Percentiles rank a stretch among this genome's conserved stretches.
These are phyloP conservation scores for Euura saliciscinereae DNA, from an alignment of 1,140 invertebrate species.

Conservation along the genomic window DNA sequence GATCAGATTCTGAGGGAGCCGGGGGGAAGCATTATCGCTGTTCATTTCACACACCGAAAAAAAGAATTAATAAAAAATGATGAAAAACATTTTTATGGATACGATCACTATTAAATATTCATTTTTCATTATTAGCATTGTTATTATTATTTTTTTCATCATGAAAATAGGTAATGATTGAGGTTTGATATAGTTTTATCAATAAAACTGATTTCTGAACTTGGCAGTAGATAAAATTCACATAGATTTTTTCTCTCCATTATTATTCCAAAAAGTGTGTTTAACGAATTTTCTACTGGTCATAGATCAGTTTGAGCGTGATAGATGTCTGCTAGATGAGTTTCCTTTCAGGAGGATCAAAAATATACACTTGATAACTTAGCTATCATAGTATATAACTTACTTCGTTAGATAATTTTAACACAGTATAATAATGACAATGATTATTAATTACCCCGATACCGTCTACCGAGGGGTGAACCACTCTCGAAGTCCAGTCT, in stretches of 20 bases:
- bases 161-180: too few species aligned
- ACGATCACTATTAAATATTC: too few species aligned
- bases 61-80: too few species aligned
- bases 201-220: background rate
- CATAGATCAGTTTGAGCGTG: background rate
- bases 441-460: background rate
- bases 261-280: background rate
- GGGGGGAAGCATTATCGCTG: too few species aligned
- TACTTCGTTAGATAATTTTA: background rate
- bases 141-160: too few species aligned
- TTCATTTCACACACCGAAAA: too few species aligned
- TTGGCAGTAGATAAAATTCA: conserved; percentile 6
- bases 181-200: background rate
- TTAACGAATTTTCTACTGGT: background rate
- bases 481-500: too few species aligned
- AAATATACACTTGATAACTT: background rate
- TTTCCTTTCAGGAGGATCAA: background rate
- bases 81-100: too few species aligned
- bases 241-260: background rate
- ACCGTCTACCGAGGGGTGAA: background rate
- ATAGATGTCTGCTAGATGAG: conserved; percentile 1
- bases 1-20: background rate
- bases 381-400: too few species aligned
- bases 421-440: background rate
- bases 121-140: too few species aligned